Base-by-base conservation (phyloP, 2,113 vertebrate species). In the Dolichotis patagonum region DNA sequence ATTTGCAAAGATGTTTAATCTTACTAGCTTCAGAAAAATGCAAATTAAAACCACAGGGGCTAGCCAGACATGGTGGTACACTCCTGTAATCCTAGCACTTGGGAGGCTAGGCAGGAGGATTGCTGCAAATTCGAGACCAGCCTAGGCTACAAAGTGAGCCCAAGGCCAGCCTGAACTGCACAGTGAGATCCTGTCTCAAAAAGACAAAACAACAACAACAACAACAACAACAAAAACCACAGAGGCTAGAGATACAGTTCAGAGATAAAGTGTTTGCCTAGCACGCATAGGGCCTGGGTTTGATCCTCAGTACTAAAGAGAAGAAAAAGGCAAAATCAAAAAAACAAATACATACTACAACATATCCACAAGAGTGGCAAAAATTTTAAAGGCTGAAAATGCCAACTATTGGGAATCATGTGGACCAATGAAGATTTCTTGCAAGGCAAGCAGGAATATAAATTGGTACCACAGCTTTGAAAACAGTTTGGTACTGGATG, bases 1-100 rank as follows among this genome's bases (percentile, higher is more conserved):
- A 81, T 75, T 60, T 95, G 62, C 91, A 92, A 89, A 75, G 46
- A 63, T 54, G 20, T 62, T 85, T 77, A 87, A 49, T 30, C 56
- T 88, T 77, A 69, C 16, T 46, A 80, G 22, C 49, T 77, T 63
- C 78, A 92, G 81, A 41, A 41, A 94, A 95, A 73, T 46, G 11
- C 46, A 87, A 73, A 83, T 90, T 65, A 84, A 73, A 92, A 78
- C 8, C 52, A 41, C 46, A 43, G 63, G 28, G 49, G 38, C n/a
- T 52, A 52, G 6, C 49, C 49, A 52, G 49, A 52, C 49, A 52
- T 52, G 49, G 49, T 52, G 10, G 49, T 52, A 52, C 49, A 52
- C 49, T 52, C 49, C 49, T 52, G 49, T 52, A 52, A 52, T 52
- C 49, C 49, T 52, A 6, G 49, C 49, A 52, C 10, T 52, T 52